phyloP scores from a whole-genome alignment of 1,140 invertebrate genomes.

The Euglossa dilemma region DNA sequence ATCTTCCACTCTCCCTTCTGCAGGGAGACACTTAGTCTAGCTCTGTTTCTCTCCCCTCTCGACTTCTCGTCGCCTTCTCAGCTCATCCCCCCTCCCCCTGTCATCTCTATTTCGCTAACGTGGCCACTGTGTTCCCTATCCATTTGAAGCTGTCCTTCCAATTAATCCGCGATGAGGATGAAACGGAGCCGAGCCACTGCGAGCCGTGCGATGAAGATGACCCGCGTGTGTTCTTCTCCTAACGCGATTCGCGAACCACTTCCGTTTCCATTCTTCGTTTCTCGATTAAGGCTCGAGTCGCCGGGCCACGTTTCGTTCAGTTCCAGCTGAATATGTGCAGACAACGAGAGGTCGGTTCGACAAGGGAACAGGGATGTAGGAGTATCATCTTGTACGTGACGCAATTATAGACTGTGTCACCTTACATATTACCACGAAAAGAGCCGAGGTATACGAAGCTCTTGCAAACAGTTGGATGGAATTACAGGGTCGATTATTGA shows the following conservation, averaged over 20 bases:
- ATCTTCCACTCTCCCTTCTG: not conserved
- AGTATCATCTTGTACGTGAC: no score
- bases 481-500: no score
- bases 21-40: not conserved
- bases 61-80: not conserved
- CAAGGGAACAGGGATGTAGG: no score
- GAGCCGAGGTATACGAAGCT: no score
- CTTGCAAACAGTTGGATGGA: no score
- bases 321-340: no score
- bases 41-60: not conserved
- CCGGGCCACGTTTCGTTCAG: no score
- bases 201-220: not conserved
- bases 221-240: not conserved
- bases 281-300: no score
- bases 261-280: not conserved
- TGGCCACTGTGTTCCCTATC: constrained; percentile 2
- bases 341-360: no score
- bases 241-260: not conserved
- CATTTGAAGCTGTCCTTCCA: constrained; percentile 19
- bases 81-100: not conserved
- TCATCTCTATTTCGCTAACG: constrained; percentile 17
- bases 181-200: not conserved
- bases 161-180: constrained; percentile 23
- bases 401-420: no score
- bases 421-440: no score